Evolutionary conservation across 35 echinoderm and acorn worm species (phyloP).

Genomic region (Ptychodera flava): DNA sequence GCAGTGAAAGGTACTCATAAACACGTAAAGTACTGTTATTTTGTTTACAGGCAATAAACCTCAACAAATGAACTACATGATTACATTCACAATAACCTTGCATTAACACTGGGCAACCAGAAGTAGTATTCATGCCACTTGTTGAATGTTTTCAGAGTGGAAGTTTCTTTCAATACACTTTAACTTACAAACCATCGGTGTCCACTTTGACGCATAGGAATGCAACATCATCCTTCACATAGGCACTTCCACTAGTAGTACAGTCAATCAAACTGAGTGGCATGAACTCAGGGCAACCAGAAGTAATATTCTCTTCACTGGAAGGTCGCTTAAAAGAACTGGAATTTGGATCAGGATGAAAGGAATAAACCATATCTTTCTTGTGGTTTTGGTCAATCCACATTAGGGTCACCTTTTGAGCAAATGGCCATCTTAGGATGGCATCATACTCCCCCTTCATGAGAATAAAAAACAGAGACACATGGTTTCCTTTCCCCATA

Average conservation of each 20-base stretch:
- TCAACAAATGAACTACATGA: no score
- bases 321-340: conserved; percentile 5
- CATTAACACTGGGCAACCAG: no score
- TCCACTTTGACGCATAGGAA: background rate
- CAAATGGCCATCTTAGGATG: conserved; percentile 75
- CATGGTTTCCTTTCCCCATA: no score
- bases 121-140: no score
- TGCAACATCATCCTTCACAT: background rate
- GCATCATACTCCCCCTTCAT: conserved; percentile 96
- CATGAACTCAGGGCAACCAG: conserved; percentile 4
- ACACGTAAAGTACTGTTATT: no score
- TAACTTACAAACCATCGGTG: background rate
- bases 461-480: conserved; percentile 81
- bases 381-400: background rate
- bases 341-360: background rate
- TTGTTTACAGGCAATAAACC: no score
- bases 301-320: background rate
- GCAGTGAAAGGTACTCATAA: no score
- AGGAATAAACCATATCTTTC: background rate
- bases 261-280: no score
- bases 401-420: conserved; percentile 54
- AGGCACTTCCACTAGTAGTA: background rate
- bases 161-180: no score
- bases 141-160: no score
- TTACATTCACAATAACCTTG: no score